Evolutionary conservation across 2,888 invertebrate genomes (phyloP).

Genomic region (Dryocosmus kuriphilus): DNA sequence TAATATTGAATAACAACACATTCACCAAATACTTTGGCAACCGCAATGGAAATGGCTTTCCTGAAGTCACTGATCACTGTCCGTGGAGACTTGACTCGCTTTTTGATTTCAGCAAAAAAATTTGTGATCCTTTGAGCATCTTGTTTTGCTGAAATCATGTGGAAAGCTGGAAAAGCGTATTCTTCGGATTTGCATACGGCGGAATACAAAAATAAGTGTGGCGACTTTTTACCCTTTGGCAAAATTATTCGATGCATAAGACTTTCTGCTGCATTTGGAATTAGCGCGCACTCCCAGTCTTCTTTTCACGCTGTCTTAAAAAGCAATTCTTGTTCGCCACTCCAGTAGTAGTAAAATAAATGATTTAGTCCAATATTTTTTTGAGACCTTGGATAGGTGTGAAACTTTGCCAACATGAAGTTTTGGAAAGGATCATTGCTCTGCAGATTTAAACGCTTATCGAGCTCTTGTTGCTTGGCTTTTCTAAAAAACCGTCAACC

Average conservation of each 20-base stretch:
- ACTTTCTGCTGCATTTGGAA: background rate
- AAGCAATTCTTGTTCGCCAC: conserved; percentile 40
- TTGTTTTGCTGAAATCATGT: conserved; percentile 1
- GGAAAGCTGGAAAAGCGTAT: background rate
- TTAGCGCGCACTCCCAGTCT: background rate
- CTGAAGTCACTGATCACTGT: background rate
- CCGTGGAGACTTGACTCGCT: background rate
- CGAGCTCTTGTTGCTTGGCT: conserved; percentile 45
- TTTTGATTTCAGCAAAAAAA: conserved; percentile 6
- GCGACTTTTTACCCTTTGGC: background rate
- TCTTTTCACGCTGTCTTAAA: background rate
- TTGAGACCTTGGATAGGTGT: conserved; percentile 2
- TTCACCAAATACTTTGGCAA: background rate
- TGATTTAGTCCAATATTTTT: conserved; percentile 36
- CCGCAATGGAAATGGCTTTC: background rate
- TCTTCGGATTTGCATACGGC: background rate
- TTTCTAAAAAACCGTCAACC: conserved; percentile 41
- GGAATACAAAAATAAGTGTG: background rate
- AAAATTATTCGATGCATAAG: background rate
- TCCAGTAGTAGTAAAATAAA: conserved; percentile 45
- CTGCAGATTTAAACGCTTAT: no score
- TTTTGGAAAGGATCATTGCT: conserved; percentile 43
- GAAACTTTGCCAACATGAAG: conserved; percentile 39
- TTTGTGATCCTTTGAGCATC: background rate
- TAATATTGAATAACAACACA: background rate